These are phyloP conservation scores for Syndactyla subalaris DNA, from an alignment of 2,797 vertebrate species.

Conservation along the genomic window DNA sequence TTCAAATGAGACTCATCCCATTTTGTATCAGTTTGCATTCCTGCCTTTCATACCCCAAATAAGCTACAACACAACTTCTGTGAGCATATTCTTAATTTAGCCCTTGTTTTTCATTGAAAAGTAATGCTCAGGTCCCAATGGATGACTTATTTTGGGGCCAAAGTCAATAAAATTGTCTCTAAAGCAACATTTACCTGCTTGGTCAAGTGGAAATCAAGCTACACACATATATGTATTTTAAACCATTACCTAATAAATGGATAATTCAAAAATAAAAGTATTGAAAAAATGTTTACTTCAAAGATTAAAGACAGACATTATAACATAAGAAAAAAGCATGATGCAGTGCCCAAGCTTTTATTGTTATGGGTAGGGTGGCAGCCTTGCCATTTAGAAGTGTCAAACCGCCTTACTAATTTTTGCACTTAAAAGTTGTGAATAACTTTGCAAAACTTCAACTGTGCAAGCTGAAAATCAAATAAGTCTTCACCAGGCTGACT, in stretches of 20 bases:
- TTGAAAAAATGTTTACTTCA: conserved; percentile 9
- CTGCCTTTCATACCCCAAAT: background rate
- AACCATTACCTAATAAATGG: background rate
- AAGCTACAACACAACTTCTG: background rate
- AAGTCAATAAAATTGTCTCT: background rate
- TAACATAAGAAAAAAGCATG: background rate
- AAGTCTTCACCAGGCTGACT: background rate
- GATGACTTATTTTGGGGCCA: background rate
- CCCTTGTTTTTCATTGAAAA: background rate
- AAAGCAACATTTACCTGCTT: background rate
- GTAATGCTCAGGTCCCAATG: background rate
- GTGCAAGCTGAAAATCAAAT: background rate
- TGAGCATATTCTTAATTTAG: background rate
- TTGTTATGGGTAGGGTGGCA: background rate
- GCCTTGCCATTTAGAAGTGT: background rate
- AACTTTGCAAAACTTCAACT: background rate
- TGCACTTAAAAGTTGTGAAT: background rate
- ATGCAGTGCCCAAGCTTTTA: background rate
- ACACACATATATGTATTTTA: background rate
- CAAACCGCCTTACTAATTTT: background rate
- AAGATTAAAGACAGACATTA: conserved; percentile 5
- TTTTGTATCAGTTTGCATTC: background rate
- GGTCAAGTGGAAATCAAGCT: background rate
- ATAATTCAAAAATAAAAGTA: background rate
- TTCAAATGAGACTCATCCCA: background rate